phyloP scores from a whole-genome alignment of 2,113 vertebrate species.

The Notothenia rossii region DNA sequence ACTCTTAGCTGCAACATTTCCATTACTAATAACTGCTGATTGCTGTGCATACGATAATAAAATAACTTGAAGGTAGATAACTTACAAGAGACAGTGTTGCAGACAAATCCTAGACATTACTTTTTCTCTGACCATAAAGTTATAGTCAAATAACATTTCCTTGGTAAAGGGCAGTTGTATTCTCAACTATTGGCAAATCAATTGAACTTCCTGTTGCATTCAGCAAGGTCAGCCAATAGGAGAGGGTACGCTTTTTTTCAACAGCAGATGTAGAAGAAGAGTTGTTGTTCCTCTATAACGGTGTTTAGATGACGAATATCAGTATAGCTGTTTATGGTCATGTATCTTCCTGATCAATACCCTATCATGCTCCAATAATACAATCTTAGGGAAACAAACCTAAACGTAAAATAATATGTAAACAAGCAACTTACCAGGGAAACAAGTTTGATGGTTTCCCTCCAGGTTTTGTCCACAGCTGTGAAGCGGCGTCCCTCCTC shows the following conservation, averaged over 20 bases:
- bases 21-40: no score
- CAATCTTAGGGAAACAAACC: not conserved
- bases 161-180: not conserved
- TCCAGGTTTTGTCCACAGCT: conserved; percentile 89
- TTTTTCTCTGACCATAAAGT: not conserved
- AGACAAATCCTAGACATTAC: not conserved
- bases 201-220: not conserved
- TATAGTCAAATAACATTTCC: not conserved
- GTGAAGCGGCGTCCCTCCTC: conserved; percentile 88
- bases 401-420: not conserved
- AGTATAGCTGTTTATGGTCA: not conserved
- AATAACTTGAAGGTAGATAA: not conserved
- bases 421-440: conserved; percentile 75
- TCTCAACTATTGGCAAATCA: not conserved
- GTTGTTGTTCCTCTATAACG: not conserved
- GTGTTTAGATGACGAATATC: not conserved
- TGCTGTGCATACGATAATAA: no score
- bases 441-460: conserved; percentile 87
- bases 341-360: not conserved
- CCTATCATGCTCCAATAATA: not conserved
- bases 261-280: not conserved
- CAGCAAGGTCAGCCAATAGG: not conserved
- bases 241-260: not conserved
- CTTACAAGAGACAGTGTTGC: not conserved
- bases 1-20: no score